Percentiles rank a stretch among this genome's conserved stretches.
Evolutionary conservation across 2,888 invertebrate genomes (phyloP).

Genomic region (Ichneumoninae sp.): DNA sequence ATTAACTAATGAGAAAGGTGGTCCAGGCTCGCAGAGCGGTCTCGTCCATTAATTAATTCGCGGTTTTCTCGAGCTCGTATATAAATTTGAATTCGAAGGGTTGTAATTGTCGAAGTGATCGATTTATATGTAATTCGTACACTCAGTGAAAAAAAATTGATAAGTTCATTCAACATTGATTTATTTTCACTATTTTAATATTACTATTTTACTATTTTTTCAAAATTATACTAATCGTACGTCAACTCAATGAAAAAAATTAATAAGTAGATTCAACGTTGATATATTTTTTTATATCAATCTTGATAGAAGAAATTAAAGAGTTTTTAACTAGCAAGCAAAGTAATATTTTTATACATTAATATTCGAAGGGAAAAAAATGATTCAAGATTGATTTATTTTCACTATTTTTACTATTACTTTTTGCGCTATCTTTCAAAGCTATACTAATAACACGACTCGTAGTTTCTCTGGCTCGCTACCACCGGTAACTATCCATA

Average conservation of each 20-base stretch:
- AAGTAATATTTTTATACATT: no score
- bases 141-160: neutral
- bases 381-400: neutral
- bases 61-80: neutral
- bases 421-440: neutral
- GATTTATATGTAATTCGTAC: neutral
- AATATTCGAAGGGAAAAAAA: neutral
- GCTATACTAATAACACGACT: no score
- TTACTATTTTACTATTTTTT: no score
- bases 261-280: no score
- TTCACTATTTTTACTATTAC: neutral
- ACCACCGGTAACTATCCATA: neutral
- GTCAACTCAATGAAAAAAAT: no score
- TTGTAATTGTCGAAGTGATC: slow-evolving; percentile 30
- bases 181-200: no score
- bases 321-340: no score
- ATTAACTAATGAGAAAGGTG: slow-evolving; percentile 65
- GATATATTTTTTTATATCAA: no score
- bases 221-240: no score
- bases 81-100: neutral
- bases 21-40: neutral
- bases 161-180: neutral
- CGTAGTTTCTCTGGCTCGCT: slow-evolving; percentile 4
- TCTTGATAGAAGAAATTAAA: no score
- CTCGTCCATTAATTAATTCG: slow-evolving; percentile 50